Conservation (phyloP, 2,113 vertebrate genomes). For the Emydocephalus ijimae region DNA sequence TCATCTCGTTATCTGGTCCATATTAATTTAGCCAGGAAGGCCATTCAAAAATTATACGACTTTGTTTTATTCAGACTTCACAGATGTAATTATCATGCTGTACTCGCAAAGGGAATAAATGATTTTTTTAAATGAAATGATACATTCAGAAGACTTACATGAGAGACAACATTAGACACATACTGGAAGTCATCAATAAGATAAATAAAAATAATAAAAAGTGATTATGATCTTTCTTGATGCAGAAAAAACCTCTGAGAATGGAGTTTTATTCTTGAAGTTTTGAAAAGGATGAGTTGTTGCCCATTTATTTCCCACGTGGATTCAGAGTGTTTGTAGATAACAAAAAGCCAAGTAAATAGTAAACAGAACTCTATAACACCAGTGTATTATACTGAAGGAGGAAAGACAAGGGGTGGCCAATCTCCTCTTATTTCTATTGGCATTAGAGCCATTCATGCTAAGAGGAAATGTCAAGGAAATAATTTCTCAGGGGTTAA, state of each 20-base stretch:
- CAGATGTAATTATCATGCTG: not conserved
- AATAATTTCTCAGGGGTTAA: not conserved
- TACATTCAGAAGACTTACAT: not conserved
- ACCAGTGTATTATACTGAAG: not conserved
- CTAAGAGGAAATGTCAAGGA: not conserved
- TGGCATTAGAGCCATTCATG: not conserved
- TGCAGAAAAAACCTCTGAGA: not conserved
- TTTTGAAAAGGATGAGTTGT: not conserved
- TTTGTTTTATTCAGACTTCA: not conserved
- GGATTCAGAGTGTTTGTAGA: not conserved
- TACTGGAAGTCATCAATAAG: not conserved
- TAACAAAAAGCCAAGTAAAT: not conserved
- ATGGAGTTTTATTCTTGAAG: not conserved
- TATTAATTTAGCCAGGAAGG: not conserved
- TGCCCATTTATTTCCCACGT: not conserved
- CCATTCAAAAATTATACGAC: not conserved
- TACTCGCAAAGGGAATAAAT: not conserved
- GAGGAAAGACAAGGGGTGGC: not conserved
- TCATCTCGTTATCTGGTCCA: not conserved
- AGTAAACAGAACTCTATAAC: not conserved
- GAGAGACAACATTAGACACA: not conserved
- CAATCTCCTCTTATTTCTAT: not conserved
- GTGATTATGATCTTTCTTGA: not conserved
- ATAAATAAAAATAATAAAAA: not conserved
- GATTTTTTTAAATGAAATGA: not conserved